Evolutionary conservation across 2,113 vertebrate genomes (phyloP).

Genomic region (Aix galericulata): DNA sequence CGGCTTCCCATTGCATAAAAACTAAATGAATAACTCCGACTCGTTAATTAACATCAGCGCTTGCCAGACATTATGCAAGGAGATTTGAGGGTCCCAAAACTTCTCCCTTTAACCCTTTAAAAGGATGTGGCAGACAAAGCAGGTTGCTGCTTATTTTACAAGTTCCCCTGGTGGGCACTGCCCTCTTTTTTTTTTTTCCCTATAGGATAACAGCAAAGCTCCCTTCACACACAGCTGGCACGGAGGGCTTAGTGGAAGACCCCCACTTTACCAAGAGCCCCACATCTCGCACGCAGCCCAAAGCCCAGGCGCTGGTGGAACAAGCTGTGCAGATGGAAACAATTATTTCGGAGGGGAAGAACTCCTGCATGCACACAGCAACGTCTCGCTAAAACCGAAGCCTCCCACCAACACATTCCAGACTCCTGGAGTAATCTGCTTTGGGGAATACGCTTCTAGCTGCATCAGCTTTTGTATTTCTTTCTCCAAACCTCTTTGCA

Average conservation of each 20-base stretch:
- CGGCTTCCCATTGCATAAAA: not conserved
- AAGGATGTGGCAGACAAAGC: not conserved
- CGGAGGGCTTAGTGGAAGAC: not conserved
- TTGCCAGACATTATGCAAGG: not conserved
- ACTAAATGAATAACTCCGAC: not conserved
- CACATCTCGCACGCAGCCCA: not conserved
- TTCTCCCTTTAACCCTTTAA: not conserved
- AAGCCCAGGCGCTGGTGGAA: not conserved
- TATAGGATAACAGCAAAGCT: not conserved
- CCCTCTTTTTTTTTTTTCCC: not conserved
- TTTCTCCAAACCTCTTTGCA: not conserved
- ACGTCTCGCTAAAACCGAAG: constrained; percentile 35
- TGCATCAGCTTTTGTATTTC: constrained; percentile 39
- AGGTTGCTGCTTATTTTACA: not conserved
- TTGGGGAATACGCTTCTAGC: constrained; percentile 44
- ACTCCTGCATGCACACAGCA: constrained; percentile 22
- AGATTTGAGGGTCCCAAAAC: not conserved
- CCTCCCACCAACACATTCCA: constrained; percentile 69
- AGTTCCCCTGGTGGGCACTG: not conserved
- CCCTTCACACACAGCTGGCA: not conserved
- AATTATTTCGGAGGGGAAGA: constrained; percentile 58
- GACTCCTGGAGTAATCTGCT: constrained; percentile 49
- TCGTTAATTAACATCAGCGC: not conserved
- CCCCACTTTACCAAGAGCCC: not conserved
- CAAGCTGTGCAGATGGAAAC: constrained; percentile 56